Evolutionary conservation across 2,797 vertebrate species (phyloP).

Genomic region (Paramormyrops hopkinsi): DNA sequence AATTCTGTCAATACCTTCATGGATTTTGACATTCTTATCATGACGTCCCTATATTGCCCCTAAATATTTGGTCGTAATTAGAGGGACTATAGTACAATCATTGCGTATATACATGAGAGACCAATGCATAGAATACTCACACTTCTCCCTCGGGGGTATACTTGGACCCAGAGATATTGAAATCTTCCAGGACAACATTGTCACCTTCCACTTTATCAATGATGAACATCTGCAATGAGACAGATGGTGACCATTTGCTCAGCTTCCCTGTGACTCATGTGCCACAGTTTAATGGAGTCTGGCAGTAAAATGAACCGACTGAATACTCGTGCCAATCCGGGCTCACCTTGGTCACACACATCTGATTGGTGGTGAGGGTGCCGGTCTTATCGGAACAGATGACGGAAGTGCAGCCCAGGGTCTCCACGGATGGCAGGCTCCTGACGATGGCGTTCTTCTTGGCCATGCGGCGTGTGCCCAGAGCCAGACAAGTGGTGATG

Average conservation of each 20-base stretch:
- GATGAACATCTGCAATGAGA: conserved; percentile 77
- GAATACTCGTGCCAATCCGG: neutral
- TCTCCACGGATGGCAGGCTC: conserved; percentile 84
- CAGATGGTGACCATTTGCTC: neutral
- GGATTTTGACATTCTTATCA: neutral
- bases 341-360: conserved; percentile 85
- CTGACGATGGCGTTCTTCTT: conserved; percentile 89
- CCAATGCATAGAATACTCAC: conserved; percentile 59
- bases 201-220: conserved; percentile 78
- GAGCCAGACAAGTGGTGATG: conserved; percentile 86
- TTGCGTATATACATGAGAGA: neutral
- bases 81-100: neutral
- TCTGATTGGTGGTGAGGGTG: conserved; percentile 94
- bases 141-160: conserved; percentile 90
- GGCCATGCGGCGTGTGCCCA: conserved; percentile 89
- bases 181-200: conserved; percentile 67
- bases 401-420: conserved; percentile 86
- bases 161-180: conserved; percentile 85
- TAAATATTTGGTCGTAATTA: neutral
- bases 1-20: neutral
- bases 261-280: neutral
- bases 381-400: conserved; percentile 96
- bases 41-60: neutral
- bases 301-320: neutral
- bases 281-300: neutral